Evolutionary conservation across 2,888 invertebrate species (phyloP).

Genomic region (Trachelus stipa): DNA sequence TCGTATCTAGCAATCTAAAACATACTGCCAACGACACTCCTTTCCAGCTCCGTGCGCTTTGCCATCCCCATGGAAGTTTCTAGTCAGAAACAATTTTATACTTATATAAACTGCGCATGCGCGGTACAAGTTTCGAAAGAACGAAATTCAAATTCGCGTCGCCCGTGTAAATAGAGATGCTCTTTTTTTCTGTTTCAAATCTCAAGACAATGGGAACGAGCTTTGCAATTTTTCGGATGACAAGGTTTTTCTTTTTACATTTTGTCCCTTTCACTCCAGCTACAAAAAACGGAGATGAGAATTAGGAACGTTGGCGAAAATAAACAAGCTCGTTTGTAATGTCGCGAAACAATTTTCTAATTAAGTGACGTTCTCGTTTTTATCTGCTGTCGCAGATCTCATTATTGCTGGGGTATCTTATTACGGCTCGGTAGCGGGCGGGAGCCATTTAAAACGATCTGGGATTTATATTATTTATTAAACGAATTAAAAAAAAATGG

Average conservation of each 20-base stretch:
- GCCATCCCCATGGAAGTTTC: slow-evolving; percentile 56
- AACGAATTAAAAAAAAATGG: slow-evolving; percentile 1
- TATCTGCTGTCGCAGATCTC: slow-evolving; percentile 6
- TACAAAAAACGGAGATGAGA: not conserved
- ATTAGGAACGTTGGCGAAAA: not conserved
- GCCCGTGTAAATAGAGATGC: not conserved
- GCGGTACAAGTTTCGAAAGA: not conserved
- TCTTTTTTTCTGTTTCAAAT: not conserved
- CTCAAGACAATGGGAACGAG: not conserved
- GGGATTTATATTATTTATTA: slow-evolving; percentile 46
- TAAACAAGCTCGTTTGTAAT: not conserved
- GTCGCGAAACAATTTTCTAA: not conserved
- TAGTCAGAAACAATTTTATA: slow-evolving; percentile 60
- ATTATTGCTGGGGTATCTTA: slow-evolving; percentile 4
- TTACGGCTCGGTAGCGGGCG: slow-evolving; percentile 18
- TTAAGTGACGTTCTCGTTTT: not conserved
- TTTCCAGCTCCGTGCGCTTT: slow-evolving; percentile 60
- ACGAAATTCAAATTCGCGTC: slow-evolving; percentile 4
- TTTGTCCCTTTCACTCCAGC: slow-evolving; percentile 16
- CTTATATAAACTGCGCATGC: not conserved
- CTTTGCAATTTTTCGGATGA: not conserved
- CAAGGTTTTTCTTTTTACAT: slow-evolving; percentile 28
- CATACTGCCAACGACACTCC: slow-evolving; percentile 58
- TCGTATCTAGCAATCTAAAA: not conserved
- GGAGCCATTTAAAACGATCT: slow-evolving; percentile 27